Evolutionary conservation across 2,888 invertebrate species (phyloP), one percentile per base, ranked within the genome.

Genomic region (Agrotis exclamationis): DNA sequence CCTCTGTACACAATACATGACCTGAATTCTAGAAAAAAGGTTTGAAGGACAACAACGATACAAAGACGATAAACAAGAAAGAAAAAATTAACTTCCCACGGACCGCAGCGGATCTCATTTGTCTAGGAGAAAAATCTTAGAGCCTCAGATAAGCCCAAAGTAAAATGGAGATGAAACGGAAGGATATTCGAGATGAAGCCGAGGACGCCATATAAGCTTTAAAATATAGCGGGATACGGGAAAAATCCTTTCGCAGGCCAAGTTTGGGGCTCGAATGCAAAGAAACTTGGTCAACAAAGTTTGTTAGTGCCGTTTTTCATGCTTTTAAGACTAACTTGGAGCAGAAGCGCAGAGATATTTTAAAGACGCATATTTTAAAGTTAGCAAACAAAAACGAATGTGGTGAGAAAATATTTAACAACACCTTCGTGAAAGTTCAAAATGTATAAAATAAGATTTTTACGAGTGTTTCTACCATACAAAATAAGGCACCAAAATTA

Each of bases 101-200:
- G 85, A 88, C 85, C 84, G 82, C 79, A 80, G 80, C 84, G 85
- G 87, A 89, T 88, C 87, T 89, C 90, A 92, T 92, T 92, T 92
- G 88, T 92, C 90, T 88, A 86, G 83, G 85, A 87, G 90, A 92
- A 89, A 91, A 89, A 88, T 88, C 89, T 90, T 88, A 83, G 83
- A 83, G 87, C 90, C 90, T 90, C 90, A 91, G 91, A 91, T 91
- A 89, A 90, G 90, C 89, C 87, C 87, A 91, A 91, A 92, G 92
- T 93, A 93, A 93, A 94, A 93, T 93, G 91, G 90, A 93, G 92
- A 93, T 92, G 90, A 91, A 94, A 92, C 90, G 91, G 83, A 92
- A 90, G 91, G 93, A 93, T 92, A 91, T 89, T 86, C 85, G 86
- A 90, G 90, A 91, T 90, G 89, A 87, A 90, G 83, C 89, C 86